Evolutionary conservation across 2,797 vertebrate genomes (phyloP), one percentile per base, ranked within the genome.

Genomic region (Mergus octosetaceus): DNA sequence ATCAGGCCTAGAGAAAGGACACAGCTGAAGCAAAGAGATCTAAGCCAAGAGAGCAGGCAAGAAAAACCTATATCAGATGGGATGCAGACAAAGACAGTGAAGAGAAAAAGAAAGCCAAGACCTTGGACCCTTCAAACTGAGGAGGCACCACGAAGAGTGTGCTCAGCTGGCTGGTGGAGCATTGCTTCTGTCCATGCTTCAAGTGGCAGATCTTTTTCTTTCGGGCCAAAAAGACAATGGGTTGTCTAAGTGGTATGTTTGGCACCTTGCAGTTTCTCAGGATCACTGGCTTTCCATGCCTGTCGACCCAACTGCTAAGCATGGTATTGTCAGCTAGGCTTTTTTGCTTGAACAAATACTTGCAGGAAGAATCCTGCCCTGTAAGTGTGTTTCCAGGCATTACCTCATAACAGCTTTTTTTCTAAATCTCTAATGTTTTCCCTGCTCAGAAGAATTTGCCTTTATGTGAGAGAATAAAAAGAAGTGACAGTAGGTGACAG

Each of bases 401-500:
- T 96, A 95, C 96, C 90, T 97, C 94, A 93, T 92, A 95, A 93
- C 47, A 92, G 43, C n/a, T 94, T 94, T 81, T 86, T 97, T 94
- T 75, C 91, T 71, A 83, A 95, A 93, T 90, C 95, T 92, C 91
- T 94, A 83, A 21, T 41, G 90, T 92, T 97, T 92, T 85, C 81
- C 71, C 60, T 38, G 79, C 83, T 96, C 89, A 72, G 68, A 97
- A 94, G 77, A 85, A 90, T 95, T 97, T 88, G 95, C 80, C 89
- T 97, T 96, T 94, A 82, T 95, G 85, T 78, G 87, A 65, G 77
- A 95, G 90, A 95, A 95, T 96, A 95, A 97, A 93, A 91, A 22
- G 71, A 90, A 95, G 90, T 91, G 96, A 93, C 96, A 94, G 92
- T 79, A 77, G 94, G 85, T 96, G 97, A 95, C 96, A 97, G 97